Evolutionary conservation across 2,797 vertebrate species (phyloP).

Genomic region (Holocentrus rufus): DNA sequence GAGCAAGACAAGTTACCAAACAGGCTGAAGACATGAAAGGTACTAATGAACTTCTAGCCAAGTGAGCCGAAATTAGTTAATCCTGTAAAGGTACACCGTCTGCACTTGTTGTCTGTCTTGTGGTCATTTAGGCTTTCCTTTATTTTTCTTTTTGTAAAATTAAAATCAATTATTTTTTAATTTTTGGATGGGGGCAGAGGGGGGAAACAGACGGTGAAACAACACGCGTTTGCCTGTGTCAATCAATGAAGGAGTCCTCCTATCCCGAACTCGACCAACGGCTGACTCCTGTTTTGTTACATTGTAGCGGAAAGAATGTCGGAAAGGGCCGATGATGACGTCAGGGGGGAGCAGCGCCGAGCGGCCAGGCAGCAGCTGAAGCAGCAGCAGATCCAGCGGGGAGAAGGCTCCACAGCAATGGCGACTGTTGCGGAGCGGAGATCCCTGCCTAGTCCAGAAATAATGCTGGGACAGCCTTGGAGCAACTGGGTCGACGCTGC

Average conservation of each 20-base stretch:
- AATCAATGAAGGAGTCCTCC: slow-evolving; percentile 64
- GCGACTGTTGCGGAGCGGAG: slow-evolving; percentile 95
- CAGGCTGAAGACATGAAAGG: too few relatives aligned
- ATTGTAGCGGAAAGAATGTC: slow-evolving; percentile 99
- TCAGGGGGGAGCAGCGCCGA: slow-evolving; percentile 97
- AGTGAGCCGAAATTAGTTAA: too few relatives aligned
- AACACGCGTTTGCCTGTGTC: slow-evolving; percentile 49
- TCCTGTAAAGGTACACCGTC: background rate
- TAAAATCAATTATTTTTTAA: too few relatives aligned
- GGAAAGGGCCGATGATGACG: slow-evolving; percentile 99
- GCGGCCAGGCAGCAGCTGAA: slow-evolving; percentile 89
- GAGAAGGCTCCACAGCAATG: slow-evolving; percentile 92
- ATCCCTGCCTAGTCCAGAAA: slow-evolving; percentile 95
- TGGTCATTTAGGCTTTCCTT: too few relatives aligned
- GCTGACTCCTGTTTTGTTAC: slow-evolving; percentile 89
- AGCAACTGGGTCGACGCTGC: slow-evolving; percentile 94
- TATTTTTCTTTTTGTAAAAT: slow-evolving; percentile 2
- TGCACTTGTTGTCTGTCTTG: slow-evolving; percentile 53
- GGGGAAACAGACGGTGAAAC: background rate
- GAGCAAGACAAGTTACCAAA: too few relatives aligned
- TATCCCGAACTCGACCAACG: slow-evolving; percentile 78
- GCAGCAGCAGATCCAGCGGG: slow-evolving; percentile 87
- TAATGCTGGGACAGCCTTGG: slow-evolving; percentile 97
- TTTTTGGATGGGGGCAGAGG: slow-evolving; percentile 46
- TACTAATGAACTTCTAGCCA: too few relatives aligned